These are phyloP conservation scores for Proterorhinus semilunaris DNA, from an alignment of 2,113 vertebrate species.

Conservation along the genomic window DNA sequence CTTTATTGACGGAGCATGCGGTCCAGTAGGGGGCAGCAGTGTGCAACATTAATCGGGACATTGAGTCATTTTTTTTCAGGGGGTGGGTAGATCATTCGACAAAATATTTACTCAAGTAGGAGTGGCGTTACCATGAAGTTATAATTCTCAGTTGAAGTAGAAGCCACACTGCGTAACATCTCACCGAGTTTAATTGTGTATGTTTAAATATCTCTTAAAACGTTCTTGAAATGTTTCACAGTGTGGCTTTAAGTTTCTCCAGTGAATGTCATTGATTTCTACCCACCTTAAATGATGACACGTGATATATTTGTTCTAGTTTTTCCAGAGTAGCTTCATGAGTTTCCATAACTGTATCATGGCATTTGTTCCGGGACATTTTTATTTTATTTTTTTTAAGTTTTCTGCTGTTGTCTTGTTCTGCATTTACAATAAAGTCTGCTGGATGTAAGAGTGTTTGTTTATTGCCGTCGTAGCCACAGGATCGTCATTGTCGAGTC, in stretches of 20 bases:
- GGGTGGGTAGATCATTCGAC: no score
- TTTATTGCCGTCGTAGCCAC: background rate
- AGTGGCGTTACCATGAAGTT: no score
- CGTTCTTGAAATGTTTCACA: no score
- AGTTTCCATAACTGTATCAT: conserved; percentile 20
- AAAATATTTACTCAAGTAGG: no score
- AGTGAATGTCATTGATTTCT: no score
- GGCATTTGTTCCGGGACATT: conserved; percentile 28
- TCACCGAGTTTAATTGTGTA: no score
- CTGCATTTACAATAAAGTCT: conserved; percentile 60
- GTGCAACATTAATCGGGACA: background rate
- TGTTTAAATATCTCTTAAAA: no score
- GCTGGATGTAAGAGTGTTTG: conserved; percentile 45
- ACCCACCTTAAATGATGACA: background rate
- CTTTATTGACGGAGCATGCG: background rate
- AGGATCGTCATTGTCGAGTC: no score
- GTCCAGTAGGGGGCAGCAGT: background rate
- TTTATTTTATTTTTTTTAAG: conserved; percentile 26
- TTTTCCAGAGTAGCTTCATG: conserved; percentile 10
- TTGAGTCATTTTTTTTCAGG: background rate
- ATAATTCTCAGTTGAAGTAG: no score
- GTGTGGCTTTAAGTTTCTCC: no score
- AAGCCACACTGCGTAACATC: no score
- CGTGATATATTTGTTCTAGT: background rate
- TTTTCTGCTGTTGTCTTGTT: conserved; percentile 46